Evolutionary conservation across 1,140 invertebrate genomes (phyloP).

Genomic region (Sitophilus oryzae): DNA sequence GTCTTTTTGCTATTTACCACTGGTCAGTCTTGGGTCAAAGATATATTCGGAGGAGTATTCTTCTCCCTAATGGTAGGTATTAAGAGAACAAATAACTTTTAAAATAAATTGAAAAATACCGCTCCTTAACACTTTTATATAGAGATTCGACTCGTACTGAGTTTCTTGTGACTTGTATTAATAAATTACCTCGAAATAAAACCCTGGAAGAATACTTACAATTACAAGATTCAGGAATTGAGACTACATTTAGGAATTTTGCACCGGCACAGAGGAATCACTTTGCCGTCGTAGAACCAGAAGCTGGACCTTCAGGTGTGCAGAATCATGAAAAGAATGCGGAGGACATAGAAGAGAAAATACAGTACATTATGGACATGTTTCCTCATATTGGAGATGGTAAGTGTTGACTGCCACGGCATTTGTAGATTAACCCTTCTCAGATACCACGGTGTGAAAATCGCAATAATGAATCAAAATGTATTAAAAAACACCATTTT

Average conservation of each 20-base stretch:
- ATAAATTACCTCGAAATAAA: constrained; percentile 30
- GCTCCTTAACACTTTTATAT: constrained; percentile 1
- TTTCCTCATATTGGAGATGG: constrained; percentile 73
- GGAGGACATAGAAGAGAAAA: constrained; percentile 50
- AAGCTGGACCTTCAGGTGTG: constrained; percentile 13
- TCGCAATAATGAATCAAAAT: too few relatives aligned
- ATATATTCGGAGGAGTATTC: too few relatives aligned
- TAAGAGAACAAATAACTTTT: too few relatives aligned
- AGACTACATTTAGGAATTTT: constrained; percentile 20
- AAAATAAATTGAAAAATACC: background rate
- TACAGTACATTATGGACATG: constrained; percentile 70
- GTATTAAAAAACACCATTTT: too few relatives aligned
- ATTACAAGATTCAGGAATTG: constrained; percentile 21
- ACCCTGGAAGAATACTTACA: constrained; percentile 25
- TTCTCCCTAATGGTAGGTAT: too few relatives aligned
- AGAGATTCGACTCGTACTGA: constrained; percentile 40
- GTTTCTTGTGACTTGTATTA: constrained; percentile 36
- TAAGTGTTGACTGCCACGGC: constrained; percentile 45
- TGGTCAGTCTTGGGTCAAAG: too few relatives aligned
- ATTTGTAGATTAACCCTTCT: constrained; percentile 8
- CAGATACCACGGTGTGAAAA: too few relatives aligned
- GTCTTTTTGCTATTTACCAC: too few relatives aligned
- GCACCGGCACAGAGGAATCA: constrained; percentile 8
- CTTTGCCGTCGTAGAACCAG: background rate
- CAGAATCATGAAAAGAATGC: constrained; percentile 13